Percentiles rank a stretch among this genome's conserved stretches.
Conservation (phyloP, 2,113 vertebrate genomes). For the Melanocharis versteri region DNA sequence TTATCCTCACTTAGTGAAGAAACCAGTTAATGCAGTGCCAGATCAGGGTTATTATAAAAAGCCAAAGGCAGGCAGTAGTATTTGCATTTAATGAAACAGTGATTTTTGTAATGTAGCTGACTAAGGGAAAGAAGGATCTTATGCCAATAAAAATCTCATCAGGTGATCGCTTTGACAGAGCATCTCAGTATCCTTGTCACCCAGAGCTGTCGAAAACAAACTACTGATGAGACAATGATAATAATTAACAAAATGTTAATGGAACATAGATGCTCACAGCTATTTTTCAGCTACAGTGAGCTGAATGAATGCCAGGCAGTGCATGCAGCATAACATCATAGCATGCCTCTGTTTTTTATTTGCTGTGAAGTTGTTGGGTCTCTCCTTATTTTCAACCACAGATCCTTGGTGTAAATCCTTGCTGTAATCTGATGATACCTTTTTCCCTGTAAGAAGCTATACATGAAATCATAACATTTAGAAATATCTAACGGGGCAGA, state of each 20-base stretch:
- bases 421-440: background rate
- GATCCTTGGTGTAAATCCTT: background rate
- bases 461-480: background rate
- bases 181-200: conserved; percentile 72
- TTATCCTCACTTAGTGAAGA: conserved; percentile 1
- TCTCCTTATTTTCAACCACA: conserved; percentile 1
- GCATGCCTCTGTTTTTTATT: conserved; percentile 36
- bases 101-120: conserved; percentile 57
- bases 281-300: conserved; percentile 76
- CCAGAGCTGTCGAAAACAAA: conserved; percentile 75
- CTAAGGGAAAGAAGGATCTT: conserved; percentile 65
- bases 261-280: conserved; percentile 64
- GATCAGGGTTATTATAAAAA: conserved; percentile 39
- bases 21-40: conserved; percentile 19
- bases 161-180: conserved; percentile 75
- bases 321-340: conserved; percentile 57
- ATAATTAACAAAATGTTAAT: conserved; percentile 77
- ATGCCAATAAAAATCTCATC: conserved; percentile 74
- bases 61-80: conserved; percentile 24
- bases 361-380: background rate
- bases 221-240: conserved; percentile 79
- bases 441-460: background rate
- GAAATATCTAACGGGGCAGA: background rate
- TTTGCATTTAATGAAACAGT: conserved; percentile 68
- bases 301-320: conserved; percentile 71